phyloP scores from a whole-genome alignment of 1,140 invertebrate genomes.

The Neodiprion virginianus region DNA sequence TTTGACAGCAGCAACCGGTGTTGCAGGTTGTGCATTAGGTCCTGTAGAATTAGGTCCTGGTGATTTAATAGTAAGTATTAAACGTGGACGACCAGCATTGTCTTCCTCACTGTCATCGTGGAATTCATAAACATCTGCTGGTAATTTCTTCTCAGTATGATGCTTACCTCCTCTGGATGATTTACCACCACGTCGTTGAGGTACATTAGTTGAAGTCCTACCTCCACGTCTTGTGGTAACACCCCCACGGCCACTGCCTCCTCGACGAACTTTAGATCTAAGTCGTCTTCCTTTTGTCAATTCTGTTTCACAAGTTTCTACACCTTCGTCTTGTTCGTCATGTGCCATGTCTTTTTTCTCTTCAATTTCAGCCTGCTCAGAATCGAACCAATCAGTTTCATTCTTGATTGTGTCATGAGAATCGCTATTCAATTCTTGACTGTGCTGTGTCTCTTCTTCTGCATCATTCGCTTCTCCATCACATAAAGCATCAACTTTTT shows the following conservation, averaged over 20 bases:
- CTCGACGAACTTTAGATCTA: constrained; percentile 49
- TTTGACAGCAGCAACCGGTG: constrained; percentile 61
- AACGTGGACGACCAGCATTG: constrained; percentile 68
- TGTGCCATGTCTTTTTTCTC: constrained; percentile 33
- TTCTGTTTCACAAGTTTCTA: constrained; percentile 52
- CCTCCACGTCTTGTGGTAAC: constrained; percentile 63
- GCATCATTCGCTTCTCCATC: constrained; percentile 51
- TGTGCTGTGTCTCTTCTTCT: constrained; percentile 42
- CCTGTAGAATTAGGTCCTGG: constrained; percentile 58
- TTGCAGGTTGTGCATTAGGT: constrained; percentile 46
- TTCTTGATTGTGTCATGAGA: constrained; percentile 26
- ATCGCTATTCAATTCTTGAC: constrained; percentile 13
- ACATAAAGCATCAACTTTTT: constrained; percentile 73
- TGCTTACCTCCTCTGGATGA: constrained; percentile 62
- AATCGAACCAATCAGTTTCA: constrained; percentile 42
- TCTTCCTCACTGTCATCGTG: constrained; percentile 83
- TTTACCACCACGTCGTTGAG: constrained; percentile 63
- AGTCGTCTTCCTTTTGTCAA: constrained; percentile 49
- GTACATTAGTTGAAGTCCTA: constrained; percentile 33
- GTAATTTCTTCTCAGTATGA: constrained; percentile 66
- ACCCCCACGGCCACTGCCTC: constrained; percentile 63
- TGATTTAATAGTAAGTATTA: constrained; percentile 83
- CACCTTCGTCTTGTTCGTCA: constrained; percentile 55
- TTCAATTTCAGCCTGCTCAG: constrained; percentile 52
- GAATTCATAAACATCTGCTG: constrained; percentile 83